Percentiles rank a stretch among this genome's conserved stretches.
Evolutionary conservation across 1,140 invertebrate genomes (phyloP).

Genomic region (Leptinotarsa undecemlineata): DNA sequence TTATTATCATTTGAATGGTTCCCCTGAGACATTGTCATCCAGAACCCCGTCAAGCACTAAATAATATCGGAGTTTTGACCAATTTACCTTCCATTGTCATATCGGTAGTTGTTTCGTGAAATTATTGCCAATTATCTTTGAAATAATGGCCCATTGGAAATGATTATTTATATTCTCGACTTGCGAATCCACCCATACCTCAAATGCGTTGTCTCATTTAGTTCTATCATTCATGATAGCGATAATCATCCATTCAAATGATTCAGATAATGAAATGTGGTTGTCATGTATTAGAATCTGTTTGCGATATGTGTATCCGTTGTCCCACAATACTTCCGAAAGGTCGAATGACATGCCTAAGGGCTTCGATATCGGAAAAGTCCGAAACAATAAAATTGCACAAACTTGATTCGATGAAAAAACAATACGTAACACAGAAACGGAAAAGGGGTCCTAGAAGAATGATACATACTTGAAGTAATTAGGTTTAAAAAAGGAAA

Average conservation of each 20-base stretch:
- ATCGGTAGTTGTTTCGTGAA: neutral
- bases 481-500: no score
- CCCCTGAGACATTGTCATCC: neutral
- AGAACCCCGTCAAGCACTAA: neutral
- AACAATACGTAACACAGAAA: no score
- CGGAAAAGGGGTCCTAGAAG: no score
- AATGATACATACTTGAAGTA: no score
- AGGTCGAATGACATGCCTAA: no score
- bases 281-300: neutral
- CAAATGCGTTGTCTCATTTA: neutral
- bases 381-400: no score
- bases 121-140: constrained; percentile 8
- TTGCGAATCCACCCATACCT: neutral
- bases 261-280: neutral
- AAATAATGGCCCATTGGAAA: neutral
- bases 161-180: constrained; percentile 6
- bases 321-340: no score
- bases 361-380: no score
- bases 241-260: neutral
- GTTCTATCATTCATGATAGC: neutral
- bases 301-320: no score
- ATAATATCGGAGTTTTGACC: constrained; percentile 1
- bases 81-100: neutral
- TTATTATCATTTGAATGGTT: no score
- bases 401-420: no score